Evolutionary conservation across 1,140 invertebrate species (phyloP), one percentile per base, ranked within the genome.

Genomic region (Trialeurodes vaporariorum): DNA sequence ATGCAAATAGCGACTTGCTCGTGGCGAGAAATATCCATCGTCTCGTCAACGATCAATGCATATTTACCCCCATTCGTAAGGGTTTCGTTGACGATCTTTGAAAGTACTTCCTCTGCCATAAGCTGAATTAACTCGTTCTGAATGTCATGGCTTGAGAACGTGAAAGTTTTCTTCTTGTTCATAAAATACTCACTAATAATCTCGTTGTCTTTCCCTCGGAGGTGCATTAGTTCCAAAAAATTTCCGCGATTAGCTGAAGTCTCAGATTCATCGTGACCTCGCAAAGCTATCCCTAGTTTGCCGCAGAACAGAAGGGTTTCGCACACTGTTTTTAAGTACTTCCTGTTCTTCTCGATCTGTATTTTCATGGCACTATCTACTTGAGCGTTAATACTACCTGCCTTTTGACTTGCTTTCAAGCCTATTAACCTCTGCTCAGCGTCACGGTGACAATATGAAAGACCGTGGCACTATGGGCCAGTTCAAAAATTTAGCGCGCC

Each of bases 1-100:
- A 67, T 23, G 24, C 62, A 63, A n/a, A 67, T 2, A n/a, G 34
- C 59, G 25, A 61, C 71, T 72, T 76, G 71, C 59, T 64, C 63
- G 40, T 69, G 61, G 61, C 67, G 62, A 22, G 75, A 73, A 65
- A 73, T 63, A 71, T 76, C 76, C 64, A 69, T 73, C 22, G 72
- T 75, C 69, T 78, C 76, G 62, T 76, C 75, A 2, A 71, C 68
- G 67, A 66, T 77, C 74, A n/a, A 61, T 67, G 70, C 23, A 25
- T 21, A n/a, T 1, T 25, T 58, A 65, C 23, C 59, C 64, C 22
- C 23, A 65, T 24, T 65, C 25, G 25, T 65, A 17, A 25, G n/a
- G n/a, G n/a, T n/a, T n/a, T n/a, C n/a, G n/a, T n/a, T n/a, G n/a
- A n/a, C n/a, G n/a, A n/a, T n/a, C n/a, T n/a, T n/a, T n/a, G n/a